These are phyloP conservation scores for Eptesicus fuscus DNA, from an alignment of 2,113 vertebrate genomes.

Conservation along the genomic window DNA sequence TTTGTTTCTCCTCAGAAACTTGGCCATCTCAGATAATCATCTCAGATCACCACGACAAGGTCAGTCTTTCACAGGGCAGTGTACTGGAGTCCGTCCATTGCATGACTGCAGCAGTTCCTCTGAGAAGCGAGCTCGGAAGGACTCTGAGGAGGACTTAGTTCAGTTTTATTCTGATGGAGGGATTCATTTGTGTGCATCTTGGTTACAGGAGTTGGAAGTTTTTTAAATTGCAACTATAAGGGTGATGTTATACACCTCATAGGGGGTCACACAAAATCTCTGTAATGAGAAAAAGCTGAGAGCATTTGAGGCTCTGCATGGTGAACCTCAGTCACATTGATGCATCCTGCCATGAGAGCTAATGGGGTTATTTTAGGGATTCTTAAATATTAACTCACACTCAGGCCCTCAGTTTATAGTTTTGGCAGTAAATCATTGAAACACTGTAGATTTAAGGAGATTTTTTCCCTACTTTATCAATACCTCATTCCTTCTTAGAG, in stretches of 20 bases:
- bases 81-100: background rate
- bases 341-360: background rate
- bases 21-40: background rate
- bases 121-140: background rate
- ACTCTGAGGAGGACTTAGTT: background rate
- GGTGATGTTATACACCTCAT: background rate
- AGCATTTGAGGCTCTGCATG: background rate
- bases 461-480: background rate
- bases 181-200: background rate
- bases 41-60: too few species aligned
- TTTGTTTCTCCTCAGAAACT: background rate
- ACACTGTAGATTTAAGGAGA: background rate
- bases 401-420: background rate
- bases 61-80: background rate
- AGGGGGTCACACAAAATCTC: background rate
- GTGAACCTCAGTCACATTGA: background rate
- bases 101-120: background rate
- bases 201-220: background rate
- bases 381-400: slow-evolving; percentile 4
- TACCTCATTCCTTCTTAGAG: background rate
- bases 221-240: slow-evolving; percentile 1
- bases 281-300: background rate
- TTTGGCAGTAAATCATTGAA: background rate
- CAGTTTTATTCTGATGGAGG: background rate
- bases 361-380: slow-evolving; percentile 7